Evolutionary conservation across 2,888 invertebrate genomes (phyloP), one percentile per base, ranked within the genome.

Genomic region (Platerodrilus igneus): DNA sequence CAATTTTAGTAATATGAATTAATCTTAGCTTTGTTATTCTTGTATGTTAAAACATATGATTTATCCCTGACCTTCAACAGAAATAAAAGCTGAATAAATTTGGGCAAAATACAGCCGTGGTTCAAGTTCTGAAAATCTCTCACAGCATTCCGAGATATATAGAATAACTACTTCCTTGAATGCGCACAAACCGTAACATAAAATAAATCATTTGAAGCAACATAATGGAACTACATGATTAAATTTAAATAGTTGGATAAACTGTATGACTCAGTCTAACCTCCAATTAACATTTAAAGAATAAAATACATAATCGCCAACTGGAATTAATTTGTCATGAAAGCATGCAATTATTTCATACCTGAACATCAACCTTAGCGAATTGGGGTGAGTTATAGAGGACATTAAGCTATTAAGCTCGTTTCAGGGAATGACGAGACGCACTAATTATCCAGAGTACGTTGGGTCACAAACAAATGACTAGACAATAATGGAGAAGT

Each of bases 351-450:
- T 37, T 28, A 15, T 34, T 42, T 37, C 20, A 28, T 42, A 42
- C 42, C 42, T 42, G 37, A 15, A 28, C 33, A 37, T 33, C 33
- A 42, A 33, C 28, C 29, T 37, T 23, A 29, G 22, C 29, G 38
- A 36, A 37, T 41, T 28, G 42, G 37, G 42, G 37, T 38, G 38
- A 34, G 37, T 42, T 42, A 42, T 34, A 34, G 26, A 17, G 34
- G 40, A 33, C 45, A 36, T 45, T 45, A 45, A 32, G 36, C 42
- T 29, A 37, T 42, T 42, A 42, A 42, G 26, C n/a, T n/a, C 33
- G 36, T 31, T 40, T 32, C 31, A 30, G 33, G 27, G 37, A 37
- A 37, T 37, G 45, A 37, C 34, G 40, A 39, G 29, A 35, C 39
- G 37, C 25, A 42, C 37, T 37, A 39, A 39, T 42, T 37, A 29